phyloP scores from a whole-genome alignment of 2,888 invertebrate species.

The Monochamus alternatus region DNA sequence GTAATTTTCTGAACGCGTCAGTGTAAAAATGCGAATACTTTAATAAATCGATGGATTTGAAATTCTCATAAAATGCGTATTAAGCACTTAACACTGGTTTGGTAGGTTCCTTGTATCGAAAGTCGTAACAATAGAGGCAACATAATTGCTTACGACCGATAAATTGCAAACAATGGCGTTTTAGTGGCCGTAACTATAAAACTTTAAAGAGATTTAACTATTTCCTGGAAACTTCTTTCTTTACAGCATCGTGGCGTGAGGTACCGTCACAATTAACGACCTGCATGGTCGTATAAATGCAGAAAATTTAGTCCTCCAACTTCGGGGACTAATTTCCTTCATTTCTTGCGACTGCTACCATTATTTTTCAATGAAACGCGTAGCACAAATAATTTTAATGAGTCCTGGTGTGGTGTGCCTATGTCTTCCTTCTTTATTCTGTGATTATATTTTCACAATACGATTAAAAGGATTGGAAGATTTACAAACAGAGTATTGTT shows the following conservation, averaged over 20 bases:
- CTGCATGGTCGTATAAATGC: slow-evolving; percentile 2
- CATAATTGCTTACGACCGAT: slow-evolving; percentile 11
- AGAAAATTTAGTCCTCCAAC: slow-evolving; percentile 4
- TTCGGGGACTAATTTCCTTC: neutral
- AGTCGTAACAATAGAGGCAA: slow-evolving; percentile 5
- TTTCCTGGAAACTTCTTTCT: slow-evolving; percentile 12
- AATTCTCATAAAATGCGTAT: neutral
- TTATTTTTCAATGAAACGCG: no score
- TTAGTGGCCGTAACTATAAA: slow-evolving; percentile 13
- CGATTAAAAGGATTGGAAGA: no score
- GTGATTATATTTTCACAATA: no score
- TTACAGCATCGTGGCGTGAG: slow-evolving; percentile 12
- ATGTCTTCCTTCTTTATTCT: no score
- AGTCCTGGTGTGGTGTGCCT: no score
- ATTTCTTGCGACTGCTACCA: neutral
- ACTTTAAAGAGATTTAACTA: slow-evolving; percentile 11
- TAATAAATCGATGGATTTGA: neutral
- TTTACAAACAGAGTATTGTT: no score
- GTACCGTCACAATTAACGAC: neutral
- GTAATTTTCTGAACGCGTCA: no score
- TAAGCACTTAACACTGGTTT: neutral
- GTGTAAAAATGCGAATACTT: no score
- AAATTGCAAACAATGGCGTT: slow-evolving; percentile 8
- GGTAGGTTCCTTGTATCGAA: slow-evolving; percentile 7
- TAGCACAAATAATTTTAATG: no score